phyloP scores from a whole-genome alignment of 2,113 vertebrate species.

The Anthoscopus minutus region DNA sequence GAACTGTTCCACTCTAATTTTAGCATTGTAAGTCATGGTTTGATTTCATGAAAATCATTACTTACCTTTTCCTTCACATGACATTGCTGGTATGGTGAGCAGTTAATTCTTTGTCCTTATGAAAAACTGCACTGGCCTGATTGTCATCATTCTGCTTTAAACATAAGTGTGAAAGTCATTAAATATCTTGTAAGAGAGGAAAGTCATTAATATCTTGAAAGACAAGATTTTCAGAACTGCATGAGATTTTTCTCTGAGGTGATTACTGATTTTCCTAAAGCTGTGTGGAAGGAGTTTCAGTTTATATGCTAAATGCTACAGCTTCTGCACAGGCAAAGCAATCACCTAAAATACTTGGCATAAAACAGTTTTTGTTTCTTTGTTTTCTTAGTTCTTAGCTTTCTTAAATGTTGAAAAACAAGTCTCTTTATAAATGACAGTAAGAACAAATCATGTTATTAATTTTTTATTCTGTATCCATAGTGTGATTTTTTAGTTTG shows the following conservation, averaged over 20 bases:
- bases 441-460: not conserved
- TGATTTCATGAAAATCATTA: not conserved
- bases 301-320: not conserved
- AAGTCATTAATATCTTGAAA: not conserved
- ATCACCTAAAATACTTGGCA: not conserved
- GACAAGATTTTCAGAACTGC: not conserved
- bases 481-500: not conserved
- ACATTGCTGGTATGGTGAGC: not conserved
- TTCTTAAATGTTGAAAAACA: not conserved
- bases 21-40: not conserved
- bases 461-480: not conserved
- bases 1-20: not conserved
- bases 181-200: not conserved
- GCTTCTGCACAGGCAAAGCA: not conserved
- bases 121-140: not conserved
- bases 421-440: not conserved
- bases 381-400: not conserved
- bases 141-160: not conserved
- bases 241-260: not conserved
- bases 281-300: not conserved
- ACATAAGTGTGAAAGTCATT: not conserved
- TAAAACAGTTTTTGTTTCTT: not conserved
- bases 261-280: not conserved
- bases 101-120: not conserved
- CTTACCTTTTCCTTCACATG: not conserved